These are phyloP conservation scores for Ephydatia muelleri DNA, from an alignment of 37 sponge, comb jelly and placozoan species.

Conservation along the genomic window DNA sequence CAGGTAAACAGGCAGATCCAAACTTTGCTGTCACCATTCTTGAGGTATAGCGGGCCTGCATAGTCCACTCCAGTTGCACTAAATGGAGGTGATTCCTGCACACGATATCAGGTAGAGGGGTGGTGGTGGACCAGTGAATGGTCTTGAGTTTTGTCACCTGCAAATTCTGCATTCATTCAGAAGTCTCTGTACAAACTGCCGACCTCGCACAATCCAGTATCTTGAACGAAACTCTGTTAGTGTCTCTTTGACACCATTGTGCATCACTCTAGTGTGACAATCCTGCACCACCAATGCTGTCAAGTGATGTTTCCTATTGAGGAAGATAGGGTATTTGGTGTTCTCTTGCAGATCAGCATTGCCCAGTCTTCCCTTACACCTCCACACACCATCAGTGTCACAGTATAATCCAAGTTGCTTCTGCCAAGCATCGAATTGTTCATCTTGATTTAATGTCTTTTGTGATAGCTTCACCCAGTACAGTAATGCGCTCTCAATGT, in stretches of 20 bases:
- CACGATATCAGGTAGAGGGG: slow-evolving; percentile 33
- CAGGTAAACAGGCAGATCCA: slow-evolving; percentile 3
- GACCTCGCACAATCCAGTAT: slow-evolving; percentile 39
- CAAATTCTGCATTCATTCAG: slow-evolving; percentile 20
- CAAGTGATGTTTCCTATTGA: neutral
- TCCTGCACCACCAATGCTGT: slow-evolving; percentile 2
- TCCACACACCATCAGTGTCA: slow-evolving; percentile 13
- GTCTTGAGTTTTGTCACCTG: slow-evolving; percentile 15
- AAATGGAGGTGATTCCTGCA: slow-evolving; percentile 35
- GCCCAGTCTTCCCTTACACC: slow-evolving; percentile 10
- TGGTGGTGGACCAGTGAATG: slow-evolving; percentile 17
- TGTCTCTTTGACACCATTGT: slow-evolving; percentile 21
- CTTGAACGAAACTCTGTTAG: slow-evolving; percentile 21
- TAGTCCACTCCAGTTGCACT: slow-evolving; percentile 29
- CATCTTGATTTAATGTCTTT: neutral
- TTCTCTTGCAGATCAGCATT: slow-evolving; percentile 14
- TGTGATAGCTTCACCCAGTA: slow-evolving; percentile 20
- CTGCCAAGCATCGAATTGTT: neutral
- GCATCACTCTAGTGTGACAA: slow-evolving; percentile 10
- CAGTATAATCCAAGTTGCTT: slow-evolving; percentile 20
- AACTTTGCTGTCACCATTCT: neutral
- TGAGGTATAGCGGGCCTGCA: slow-evolving; percentile 36
- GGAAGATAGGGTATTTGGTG: slow-evolving; percentile 23
- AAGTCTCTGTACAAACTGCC: slow-evolving; percentile 6
- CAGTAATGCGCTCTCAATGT: neutral